Percentiles rank a stretch among this genome's conserved stretches.
Evolutionary conservation across 2,888 invertebrate genomes (phyloP).

Genomic region (Leptinotarsa rubiginosa): DNA sequence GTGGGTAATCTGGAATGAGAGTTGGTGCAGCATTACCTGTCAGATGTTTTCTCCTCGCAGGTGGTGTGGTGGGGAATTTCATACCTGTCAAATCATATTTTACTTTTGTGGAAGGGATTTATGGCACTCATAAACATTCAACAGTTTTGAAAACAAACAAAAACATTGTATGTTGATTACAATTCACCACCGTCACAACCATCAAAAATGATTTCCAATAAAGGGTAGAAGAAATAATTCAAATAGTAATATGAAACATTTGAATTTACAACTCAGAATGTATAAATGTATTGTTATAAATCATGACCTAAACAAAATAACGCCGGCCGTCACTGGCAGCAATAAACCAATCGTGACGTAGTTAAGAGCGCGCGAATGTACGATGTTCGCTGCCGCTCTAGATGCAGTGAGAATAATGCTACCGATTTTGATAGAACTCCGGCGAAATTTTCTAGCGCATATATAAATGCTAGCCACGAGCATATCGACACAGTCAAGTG

Average conservation of each 20-base stretch:
- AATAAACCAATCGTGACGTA: too few relatives aligned
- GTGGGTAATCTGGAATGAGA: constrained; percentile 71
- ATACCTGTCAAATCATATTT: constrained; percentile 63
- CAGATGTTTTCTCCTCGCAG: constrained; percentile 79
- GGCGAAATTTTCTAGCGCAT: too few relatives aligned
- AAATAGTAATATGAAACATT: not conserved
- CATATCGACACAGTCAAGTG: too few relatives aligned
- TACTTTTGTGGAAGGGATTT: constrained; percentile 3
- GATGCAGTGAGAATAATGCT: too few relatives aligned
- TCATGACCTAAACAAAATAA: too few relatives aligned
- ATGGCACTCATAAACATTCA: constrained; percentile 1
- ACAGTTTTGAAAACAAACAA: constrained; percentile 1
- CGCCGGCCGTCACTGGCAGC: too few relatives aligned
- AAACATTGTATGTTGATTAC: not conserved
- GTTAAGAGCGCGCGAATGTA: too few relatives aligned
- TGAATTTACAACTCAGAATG: too few relatives aligned
- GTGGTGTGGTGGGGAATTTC: constrained; percentile 87
- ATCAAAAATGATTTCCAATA: constrained; percentile 15
- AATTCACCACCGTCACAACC: constrained; percentile 7
- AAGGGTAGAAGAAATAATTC: not conserved
- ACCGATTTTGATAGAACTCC: too few relatives aligned
- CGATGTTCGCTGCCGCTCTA: too few relatives aligned
- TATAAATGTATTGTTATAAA: too few relatives aligned
- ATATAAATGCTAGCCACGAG: too few relatives aligned
- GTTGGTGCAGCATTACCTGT: constrained; percentile 59